These are phyloP conservation scores for Goniozus legneri DNA, from an alignment of 1,140 invertebrate genomes.

Conservation along the genomic window DNA sequence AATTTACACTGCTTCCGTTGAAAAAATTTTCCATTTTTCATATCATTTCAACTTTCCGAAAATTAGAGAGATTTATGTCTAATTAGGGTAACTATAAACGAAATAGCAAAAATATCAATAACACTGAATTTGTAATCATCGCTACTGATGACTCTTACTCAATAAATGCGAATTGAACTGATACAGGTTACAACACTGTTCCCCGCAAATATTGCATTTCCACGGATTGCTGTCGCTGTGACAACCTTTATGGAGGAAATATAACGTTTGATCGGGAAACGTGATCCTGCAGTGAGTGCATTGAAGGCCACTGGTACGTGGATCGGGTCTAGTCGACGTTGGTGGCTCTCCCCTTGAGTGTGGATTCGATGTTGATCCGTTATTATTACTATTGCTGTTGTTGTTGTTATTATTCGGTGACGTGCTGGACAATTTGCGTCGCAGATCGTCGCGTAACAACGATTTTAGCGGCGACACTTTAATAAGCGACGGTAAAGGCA, in stretches of 20 bases:
- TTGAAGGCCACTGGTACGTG: constrained; percentile 59
- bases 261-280: constrained; percentile 92
- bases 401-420: constrained; percentile 50
- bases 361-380: constrained; percentile 29
- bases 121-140: no score
- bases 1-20: no score
- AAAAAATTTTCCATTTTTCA: no score
- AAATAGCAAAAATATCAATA: no score
- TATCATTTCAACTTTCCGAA: no score
- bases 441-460: constrained; percentile 74
- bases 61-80: no score
- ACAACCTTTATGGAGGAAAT: constrained; percentile 95
- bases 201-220: constrained; percentile 97
- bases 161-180: constrained; percentile 95
- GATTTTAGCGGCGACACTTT: constrained; percentile 82
- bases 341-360: constrained; percentile 48
- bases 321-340: constrained; percentile 51
- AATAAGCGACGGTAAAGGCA: constrained; percentile 59
- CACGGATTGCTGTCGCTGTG: constrained; percentile 95
- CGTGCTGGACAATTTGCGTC: constrained; percentile 67
- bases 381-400: constrained; percentile 41
- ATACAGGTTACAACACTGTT: constrained; percentile 88
- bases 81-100: no score
- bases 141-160: constrained; percentile 81
- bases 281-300: constrained; percentile 90